Evolutionary conservation across 2,888 invertebrate species (phyloP).

Genomic region (Watsonalla binaria): DNA sequence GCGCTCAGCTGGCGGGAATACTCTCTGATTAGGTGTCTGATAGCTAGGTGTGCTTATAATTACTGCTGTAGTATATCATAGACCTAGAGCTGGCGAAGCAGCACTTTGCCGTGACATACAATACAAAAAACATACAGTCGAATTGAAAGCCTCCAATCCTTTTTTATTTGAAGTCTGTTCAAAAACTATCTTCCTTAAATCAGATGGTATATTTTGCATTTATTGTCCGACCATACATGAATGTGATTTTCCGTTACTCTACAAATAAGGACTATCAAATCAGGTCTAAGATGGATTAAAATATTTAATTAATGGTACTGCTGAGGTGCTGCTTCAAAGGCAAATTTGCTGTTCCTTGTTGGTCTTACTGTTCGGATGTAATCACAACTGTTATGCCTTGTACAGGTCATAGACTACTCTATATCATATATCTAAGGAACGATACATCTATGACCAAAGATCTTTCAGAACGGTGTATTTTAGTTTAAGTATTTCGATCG

Average conservation of each 20-base stretch:
- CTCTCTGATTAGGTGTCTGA: conserved; percentile 60
- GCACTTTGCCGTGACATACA: background rate
- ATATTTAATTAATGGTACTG: too few relatives aligned
- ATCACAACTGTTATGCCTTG: conserved; percentile 59
- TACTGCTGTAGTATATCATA: conserved; percentile 30
- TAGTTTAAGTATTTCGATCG: too few relatives aligned
- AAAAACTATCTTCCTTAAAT: background rate
- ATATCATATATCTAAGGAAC: background rate
- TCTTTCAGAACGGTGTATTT: too few relatives aligned
- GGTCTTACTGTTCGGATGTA: conserved; percentile 51
- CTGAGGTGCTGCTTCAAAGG: conserved; percentile 12
- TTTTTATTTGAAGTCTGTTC: too few relatives aligned
- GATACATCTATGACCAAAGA: background rate
- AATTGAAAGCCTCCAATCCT: too few relatives aligned
- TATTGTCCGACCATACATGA: too few relatives aligned
- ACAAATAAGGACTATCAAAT: too few relatives aligned
- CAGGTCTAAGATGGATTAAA: too few relatives aligned
- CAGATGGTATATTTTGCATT: background rate
- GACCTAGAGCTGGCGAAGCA: background rate
- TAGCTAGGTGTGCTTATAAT: conserved; percentile 59
- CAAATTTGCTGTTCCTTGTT: conserved; percentile 49
- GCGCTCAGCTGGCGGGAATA: conserved; percentile 50
- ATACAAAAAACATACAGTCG: too few relatives aligned
- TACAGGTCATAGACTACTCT: conserved; percentile 26
- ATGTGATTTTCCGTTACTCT: too few relatives aligned